A percentile compares a stretch with the other conserved stretches of the same genome.
Conservation (phyloP, 2,113 vertebrate genomes). For the Petrocephalus zakoni region DNA sequence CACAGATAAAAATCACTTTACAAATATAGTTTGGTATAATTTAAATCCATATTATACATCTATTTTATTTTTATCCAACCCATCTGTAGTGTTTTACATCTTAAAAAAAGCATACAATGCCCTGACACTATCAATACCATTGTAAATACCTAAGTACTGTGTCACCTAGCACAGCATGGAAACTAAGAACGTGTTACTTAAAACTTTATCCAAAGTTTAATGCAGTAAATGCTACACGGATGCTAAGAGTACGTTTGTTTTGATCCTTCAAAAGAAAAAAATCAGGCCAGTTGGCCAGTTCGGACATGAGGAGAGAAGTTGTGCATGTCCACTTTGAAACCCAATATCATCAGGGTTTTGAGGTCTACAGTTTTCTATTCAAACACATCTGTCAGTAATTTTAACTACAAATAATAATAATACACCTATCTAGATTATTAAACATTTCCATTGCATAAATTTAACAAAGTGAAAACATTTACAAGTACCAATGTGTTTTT, state of each 20-base stretch:
- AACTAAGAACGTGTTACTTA: neutral
- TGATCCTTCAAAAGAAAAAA: neutral
- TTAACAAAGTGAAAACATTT: neutral
- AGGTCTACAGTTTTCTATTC: neutral
- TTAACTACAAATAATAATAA: neutral
- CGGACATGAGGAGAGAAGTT: neutral
- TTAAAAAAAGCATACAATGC: neutral
- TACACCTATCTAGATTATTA: neutral
- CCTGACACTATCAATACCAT: neutral
- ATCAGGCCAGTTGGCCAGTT: neutral
- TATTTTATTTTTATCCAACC: neutral
- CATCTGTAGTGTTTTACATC: neutral
- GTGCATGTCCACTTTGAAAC: neutral
- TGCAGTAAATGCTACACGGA: constrained; percentile 15
- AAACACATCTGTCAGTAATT: neutral
- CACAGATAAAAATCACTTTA: constrained; percentile 23
- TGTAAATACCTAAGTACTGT: neutral
- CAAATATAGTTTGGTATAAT: constrained; percentile 24
- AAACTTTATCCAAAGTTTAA: neutral
- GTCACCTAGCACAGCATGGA: neutral
- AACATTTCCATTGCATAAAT: neutral
- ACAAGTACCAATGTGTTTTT: constrained; percentile 15
- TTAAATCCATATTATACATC: constrained; percentile 16
- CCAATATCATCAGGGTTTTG: neutral
- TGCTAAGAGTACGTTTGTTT: constrained; percentile 5